phyloP scores from a whole-genome alignment of 2,797 vertebrate genomes.

The Perodicticus potto region DNA sequence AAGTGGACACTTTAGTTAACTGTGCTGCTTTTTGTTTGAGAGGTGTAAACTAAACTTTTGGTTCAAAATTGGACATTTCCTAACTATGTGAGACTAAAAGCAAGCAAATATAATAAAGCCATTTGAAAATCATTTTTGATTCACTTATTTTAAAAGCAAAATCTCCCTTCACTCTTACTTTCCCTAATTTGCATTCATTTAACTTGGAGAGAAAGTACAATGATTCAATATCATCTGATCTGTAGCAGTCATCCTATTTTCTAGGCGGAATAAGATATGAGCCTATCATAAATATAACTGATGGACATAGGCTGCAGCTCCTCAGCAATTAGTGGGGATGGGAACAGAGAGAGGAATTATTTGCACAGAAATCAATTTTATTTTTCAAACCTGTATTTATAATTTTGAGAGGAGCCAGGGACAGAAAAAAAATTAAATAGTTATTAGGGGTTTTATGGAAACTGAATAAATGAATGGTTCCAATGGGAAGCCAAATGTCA shows the following conservation, averaged over 20 bases:
- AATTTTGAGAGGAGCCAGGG: constrained; percentile 85
- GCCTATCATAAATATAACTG: constrained; percentile 69
- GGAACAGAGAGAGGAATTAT: constrained; percentile 71
- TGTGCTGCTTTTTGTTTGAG: too few species aligned
- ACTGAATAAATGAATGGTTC: constrained; percentile 85
- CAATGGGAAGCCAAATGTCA: constrained; percentile 84
- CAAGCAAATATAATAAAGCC: not conserved
- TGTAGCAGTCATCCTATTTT: not conserved
- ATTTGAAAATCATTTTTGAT: not conserved
- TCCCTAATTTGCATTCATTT: not conserved
- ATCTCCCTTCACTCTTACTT: not conserved
- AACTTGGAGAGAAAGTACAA: not conserved
- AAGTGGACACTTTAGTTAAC: too few species aligned
- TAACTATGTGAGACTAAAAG: not conserved
- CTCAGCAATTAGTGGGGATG: constrained; percentile 78
- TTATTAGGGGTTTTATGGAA: constrained; percentile 89
- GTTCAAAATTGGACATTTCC: too few species aligned
- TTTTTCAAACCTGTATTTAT: constrained; percentile 87
- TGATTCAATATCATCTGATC: not conserved
- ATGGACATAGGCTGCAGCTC: constrained; percentile 54
- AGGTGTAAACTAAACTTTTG: too few species aligned
- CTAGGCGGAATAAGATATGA: constrained; percentile 11
- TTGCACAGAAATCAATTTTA: constrained; percentile 84
- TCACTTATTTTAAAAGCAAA: constrained; percentile 30
- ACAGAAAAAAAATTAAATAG: constrained; percentile 88